Evolutionary conservation across 2,888 invertebrate species (phyloP), one percentile per base, ranked within the genome.

Genomic region (Drosophila helvetica): DNA sequence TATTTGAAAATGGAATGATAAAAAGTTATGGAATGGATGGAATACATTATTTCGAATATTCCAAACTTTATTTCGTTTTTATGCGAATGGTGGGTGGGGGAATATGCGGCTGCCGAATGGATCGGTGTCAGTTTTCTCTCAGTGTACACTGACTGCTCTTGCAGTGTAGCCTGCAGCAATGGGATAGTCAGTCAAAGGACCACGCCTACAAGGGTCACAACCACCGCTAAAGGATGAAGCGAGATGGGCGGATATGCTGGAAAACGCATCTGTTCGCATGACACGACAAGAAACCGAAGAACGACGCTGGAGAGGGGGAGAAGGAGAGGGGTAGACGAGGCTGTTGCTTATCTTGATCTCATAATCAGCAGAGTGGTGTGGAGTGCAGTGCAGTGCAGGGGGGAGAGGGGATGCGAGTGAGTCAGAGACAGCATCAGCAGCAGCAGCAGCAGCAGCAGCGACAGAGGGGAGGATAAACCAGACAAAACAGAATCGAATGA

Each of bases 331-430:
- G 8, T n/a, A 46, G 66, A 51, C 46, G 61, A 30, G 50, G 61
- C 63, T 54, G 55, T 58, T 73, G 79, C 75, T 80, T 84, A 84
- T 84, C 83, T 85, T 77, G 85, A 84, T 84, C 83, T 78, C 69
- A 68, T 83, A 77, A 85, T 79, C 76, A 38, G 38, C 38, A n/a
- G n/a, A 15, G 38, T 38, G 38, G 1, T 5, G 38, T n/a, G 33
- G 0, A 38, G 18, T 52, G 52, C 53, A 62, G 42, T 46, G 27
- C 7, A 10, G 51, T 1, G 27, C 30, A 30, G 38, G 8, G 45
- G 8, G 27, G 17, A 8, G 27, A 7, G 27, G 52, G 30, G n/a
- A n/a, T n/a, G n/a, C n/a, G n/a, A n/a, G n/a, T n/a, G n/a, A n/a
- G n/a, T n/a, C n/a, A n/a, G n/a, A n/a, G n/a, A n/a, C n/a, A n/a